Evolutionary conservation across 2,888 invertebrate species (phyloP).

Genomic region (Himalopsyche kuldschensis): DNA sequence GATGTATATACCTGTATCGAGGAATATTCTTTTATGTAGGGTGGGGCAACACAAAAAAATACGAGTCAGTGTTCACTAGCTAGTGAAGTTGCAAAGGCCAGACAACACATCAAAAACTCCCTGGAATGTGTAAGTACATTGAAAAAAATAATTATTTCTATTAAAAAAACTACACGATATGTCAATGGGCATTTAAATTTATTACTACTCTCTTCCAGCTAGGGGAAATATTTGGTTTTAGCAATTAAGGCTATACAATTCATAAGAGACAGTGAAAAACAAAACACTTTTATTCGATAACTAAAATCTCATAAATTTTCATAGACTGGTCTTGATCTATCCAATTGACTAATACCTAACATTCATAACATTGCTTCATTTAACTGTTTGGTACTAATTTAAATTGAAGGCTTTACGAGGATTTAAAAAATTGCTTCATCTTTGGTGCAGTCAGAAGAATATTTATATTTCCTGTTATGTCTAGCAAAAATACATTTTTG

Average conservation of each 20-base stretch:
- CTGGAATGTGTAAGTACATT: conserved; percentile 68
- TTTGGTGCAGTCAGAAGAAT: too few species aligned
- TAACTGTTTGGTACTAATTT: not conserved
- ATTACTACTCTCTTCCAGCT: not conserved
- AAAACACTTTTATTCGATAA: not conserved
- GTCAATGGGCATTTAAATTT: not conserved
- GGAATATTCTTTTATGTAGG: conserved; percentile 39
- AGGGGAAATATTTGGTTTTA: not conserved
- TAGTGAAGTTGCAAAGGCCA: conserved; percentile 83
- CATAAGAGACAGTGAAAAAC: not conserved
- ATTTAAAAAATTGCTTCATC: not conserved
- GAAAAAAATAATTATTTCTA: not conserved
- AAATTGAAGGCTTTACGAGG: not conserved
- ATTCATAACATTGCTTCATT: not conserved
- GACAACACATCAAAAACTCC: conserved; percentile 79
- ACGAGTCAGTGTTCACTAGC: conserved; percentile 68
- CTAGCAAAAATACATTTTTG: too few species aligned
- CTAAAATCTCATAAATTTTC: not conserved
- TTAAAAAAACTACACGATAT: too few species aligned
- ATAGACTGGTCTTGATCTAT: not conserved
- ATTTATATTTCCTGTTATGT: too few species aligned
- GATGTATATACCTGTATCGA: conserved; percentile 16
- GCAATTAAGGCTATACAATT: not conserved
- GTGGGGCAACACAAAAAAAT: conserved; percentile 44
- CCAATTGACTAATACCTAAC: not conserved